These are phyloP conservation scores for Mongoloraphidia duomilia DNA, from an alignment of 2,888 invertebrate species.

Conservation along the genomic window DNA sequence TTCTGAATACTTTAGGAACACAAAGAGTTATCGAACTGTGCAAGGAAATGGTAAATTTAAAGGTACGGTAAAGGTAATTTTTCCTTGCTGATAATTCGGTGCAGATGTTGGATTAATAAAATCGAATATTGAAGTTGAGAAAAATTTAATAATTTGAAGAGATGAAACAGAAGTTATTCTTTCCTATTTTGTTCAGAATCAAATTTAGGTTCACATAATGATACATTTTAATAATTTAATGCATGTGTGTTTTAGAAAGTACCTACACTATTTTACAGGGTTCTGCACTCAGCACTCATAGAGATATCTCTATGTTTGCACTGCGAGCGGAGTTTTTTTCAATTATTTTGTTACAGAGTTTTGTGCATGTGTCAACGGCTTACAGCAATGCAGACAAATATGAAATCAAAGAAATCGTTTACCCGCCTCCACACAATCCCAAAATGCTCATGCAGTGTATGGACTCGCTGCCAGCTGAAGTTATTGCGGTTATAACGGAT, in stretches of 20 bases:
- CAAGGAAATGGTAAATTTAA: conserved; percentile 60
- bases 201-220: no score
- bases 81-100: no score
- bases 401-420: conserved; percentile 70
- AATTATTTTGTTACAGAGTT: conserved; percentile 33
- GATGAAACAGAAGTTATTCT: no score
- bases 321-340: neutral
- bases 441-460: conserved; percentile 45
- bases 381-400: conserved; percentile 84
- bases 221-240: no score
- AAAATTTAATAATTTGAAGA: no score
- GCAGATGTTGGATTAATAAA: no score
- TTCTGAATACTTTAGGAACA: conserved; percentile 82
- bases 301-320: no score
- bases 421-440: conserved; percentile 53
- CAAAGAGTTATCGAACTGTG: conserved; percentile 71
- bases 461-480: conserved; percentile 44
- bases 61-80: conserved; percentile 28
- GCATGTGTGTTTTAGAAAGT: no score
- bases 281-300: no score
- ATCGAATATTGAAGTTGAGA: no score
- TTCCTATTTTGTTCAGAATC: no score
- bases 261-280: no score
- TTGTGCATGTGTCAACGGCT: conserved; percentile 90
- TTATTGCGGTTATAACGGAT: conserved; percentile 39